A percentile compares a stretch with the other conserved stretches of the same genome.
These are phyloP conservation scores for Eucera pruinosa DNA, from an alignment of 2,888 invertebrate species.

Conservation along the genomic window DNA sequence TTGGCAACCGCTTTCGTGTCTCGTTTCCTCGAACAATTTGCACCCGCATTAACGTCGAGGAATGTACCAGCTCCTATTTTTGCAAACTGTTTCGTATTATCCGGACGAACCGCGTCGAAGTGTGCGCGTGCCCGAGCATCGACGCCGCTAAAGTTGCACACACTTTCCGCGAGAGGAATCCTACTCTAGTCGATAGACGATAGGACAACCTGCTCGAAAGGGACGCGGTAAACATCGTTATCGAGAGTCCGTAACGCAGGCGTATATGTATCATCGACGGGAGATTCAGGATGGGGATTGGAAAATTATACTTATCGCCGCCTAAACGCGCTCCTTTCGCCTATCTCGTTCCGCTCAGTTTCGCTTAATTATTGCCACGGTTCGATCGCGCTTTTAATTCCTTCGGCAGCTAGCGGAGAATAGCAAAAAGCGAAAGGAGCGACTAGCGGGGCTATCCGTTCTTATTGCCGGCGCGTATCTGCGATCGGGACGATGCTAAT, in stretches of 20 bases:
- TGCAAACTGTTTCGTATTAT: constrained; percentile 40
- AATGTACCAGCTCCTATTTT: constrained; percentile 48
- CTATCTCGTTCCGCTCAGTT: neutral
- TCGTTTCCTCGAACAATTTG: constrained; percentile 55
- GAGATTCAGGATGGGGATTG: constrained; percentile 9
- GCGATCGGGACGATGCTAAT: neutral
- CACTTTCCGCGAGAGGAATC: constrained; percentile 37
- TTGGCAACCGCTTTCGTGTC: constrained; percentile 51
- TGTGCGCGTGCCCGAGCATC: constrained; percentile 30
- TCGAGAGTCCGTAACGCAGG: constrained; percentile 4
- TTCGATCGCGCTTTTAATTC: too few relatives aligned
- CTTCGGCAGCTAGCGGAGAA: too few relatives aligned
- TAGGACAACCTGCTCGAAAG: constrained; percentile 22
- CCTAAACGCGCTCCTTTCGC: too few relatives aligned
- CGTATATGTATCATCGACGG: too few relatives aligned
- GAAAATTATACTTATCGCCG: too few relatives aligned
- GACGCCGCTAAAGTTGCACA: constrained; percentile 49
- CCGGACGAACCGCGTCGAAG: constrained; percentile 21
- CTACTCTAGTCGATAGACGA: constrained; percentile 17
- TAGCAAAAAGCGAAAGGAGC: constrained; percentile 12
- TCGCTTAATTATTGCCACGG: neutral
- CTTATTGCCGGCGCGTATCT: neutral
- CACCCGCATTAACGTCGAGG: constrained; percentile 44
- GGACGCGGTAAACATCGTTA: constrained; percentile 35
- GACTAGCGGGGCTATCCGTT: neutral